A percentile compares a stretch with the other conserved stretches of the same genome.
These are phyloP conservation scores for Salvelinus alpinus DNA, from an alignment of 2,113 vertebrate genomes.

Conservation along the genomic window DNA sequence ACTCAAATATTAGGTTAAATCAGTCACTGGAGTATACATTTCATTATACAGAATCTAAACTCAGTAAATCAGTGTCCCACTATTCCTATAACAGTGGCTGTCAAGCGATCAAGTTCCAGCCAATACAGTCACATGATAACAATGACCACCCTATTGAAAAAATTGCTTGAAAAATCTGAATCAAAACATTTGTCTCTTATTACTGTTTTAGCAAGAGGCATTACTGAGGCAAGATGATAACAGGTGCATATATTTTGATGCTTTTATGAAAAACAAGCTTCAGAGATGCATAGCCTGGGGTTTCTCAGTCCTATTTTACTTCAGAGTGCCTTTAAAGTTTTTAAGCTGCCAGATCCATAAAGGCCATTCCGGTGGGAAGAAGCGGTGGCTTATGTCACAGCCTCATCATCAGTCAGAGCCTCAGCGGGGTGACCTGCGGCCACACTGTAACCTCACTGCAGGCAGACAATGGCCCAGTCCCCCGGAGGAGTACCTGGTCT, in stretches of 20 bases:
- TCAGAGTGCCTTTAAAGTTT: neutral
- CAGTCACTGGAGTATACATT: neutral
- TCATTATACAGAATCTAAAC: neutral
- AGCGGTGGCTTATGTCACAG: neutral
- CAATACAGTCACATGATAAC: neutral
- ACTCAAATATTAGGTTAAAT: neutral
- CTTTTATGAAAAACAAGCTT: neutral
- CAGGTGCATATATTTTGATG: neutral
- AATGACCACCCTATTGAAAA: neutral
- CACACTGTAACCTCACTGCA: neutral
- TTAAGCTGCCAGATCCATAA: neutral
- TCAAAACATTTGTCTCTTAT: neutral
- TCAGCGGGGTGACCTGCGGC: neutral
- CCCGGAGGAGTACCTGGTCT: neutral
- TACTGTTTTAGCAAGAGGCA: neutral
- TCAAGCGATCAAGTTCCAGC: neutral
- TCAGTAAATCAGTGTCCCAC: neutral
- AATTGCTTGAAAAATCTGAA: neutral
- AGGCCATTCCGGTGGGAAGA: neutral
- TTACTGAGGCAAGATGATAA: neutral
- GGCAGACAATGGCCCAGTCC: neutral
- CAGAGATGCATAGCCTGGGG: neutral
- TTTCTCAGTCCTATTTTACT: neutral
- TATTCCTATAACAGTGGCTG: neutral
- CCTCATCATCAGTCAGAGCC: slow-evolving; percentile 3